phyloP scores from a whole-genome alignment of 2,113 vertebrate genomes.

The Tonatia bakeri region DNA sequence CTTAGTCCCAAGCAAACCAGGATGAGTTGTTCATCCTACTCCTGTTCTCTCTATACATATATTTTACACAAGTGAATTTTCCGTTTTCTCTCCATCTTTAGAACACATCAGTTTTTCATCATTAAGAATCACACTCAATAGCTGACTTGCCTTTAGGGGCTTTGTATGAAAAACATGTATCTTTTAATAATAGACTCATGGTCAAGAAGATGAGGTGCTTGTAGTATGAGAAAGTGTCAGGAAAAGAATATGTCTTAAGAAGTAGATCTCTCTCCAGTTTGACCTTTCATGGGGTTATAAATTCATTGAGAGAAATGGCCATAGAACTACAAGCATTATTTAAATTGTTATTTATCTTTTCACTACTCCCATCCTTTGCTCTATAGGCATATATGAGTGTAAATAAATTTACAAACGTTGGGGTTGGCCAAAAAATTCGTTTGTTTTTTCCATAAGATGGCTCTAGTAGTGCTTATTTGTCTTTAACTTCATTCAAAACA shows the following conservation, averaged over 20 bases:
- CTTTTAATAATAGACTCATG: background rate
- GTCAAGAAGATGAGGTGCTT: background rate
- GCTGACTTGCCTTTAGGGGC: background rate
- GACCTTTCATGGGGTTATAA: background rate
- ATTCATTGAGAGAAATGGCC: background rate
- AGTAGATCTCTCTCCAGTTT: background rate
- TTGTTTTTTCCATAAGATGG: no score
- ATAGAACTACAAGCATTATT: background rate
- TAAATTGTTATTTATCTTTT: conserved; percentile 2
- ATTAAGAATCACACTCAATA: background rate
- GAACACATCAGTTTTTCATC: background rate
- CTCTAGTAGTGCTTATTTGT: no score
- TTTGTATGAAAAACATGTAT: background rate
- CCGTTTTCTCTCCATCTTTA: background rate
- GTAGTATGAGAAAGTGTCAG: background rate
- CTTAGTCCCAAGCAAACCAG: background rate
- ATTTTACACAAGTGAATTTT: background rate
- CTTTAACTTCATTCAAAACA: no score
- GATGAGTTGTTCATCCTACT: background rate
- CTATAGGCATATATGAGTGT: background rate
- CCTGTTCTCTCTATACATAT: background rate
- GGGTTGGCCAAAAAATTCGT: no score
- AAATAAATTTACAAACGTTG: background rate
- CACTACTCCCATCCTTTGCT: background rate
- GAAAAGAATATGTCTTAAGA: background rate